Evolutionary conservation across 1,140 invertebrate genomes (phyloP).

Genomic region (Gyrodactylus salaris): DNA sequence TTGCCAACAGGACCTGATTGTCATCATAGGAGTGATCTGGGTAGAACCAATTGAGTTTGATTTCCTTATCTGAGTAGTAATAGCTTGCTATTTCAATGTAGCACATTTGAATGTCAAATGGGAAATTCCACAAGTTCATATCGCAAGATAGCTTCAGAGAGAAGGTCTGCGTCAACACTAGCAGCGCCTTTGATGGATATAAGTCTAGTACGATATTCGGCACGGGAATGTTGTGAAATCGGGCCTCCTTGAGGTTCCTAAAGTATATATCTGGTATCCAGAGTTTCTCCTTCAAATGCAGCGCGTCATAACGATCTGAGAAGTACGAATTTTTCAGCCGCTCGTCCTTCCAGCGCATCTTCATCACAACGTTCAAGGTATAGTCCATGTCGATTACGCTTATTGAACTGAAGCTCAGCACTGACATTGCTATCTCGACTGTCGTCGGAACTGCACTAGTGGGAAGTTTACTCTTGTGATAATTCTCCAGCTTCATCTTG

Average conservation of each 20-base stretch:
- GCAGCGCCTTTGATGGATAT: background rate
- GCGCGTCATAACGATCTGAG: background rate
- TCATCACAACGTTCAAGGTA: background rate
- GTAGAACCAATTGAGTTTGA: background rate
- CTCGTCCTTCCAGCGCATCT: background rate
- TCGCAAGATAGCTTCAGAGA: slow-evolving; percentile 7
- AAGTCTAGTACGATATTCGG: background rate
- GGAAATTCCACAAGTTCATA: slow-evolving; percentile 9
- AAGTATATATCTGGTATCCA: background rate
- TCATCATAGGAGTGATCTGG: background rate
- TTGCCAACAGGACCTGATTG: background rate
- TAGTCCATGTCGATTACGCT: background rate
- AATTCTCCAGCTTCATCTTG: background rate
- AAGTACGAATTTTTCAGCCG: background rate
- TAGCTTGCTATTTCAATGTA: slow-evolving; percentile 8
- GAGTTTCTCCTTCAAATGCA: background rate
- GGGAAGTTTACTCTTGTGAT: background rate
- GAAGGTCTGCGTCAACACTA: background rate
- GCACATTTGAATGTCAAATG: slow-evolving; percentile 10
- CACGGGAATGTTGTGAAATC: background rate
- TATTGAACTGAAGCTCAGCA: background rate
- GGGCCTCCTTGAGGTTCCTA: background rate
- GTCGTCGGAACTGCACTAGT: background rate
- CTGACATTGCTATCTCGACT: background rate
- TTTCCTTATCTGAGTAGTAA: background rate